Conservation (phyloP, 2,113 vertebrate genomes). For the Andinoacara biseriatus region DNA sequence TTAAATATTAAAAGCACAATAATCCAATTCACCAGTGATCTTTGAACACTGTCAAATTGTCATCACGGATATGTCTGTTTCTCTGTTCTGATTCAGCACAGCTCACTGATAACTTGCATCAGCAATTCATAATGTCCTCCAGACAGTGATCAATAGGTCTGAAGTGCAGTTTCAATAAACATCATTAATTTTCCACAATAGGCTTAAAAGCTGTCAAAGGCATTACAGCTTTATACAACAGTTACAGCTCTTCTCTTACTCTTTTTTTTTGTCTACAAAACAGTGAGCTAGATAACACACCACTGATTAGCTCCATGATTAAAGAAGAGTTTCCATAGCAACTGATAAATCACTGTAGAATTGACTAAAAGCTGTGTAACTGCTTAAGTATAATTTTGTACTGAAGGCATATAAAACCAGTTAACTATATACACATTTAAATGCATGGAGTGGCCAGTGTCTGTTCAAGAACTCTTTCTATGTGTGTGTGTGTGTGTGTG, state of each 20-base stretch:
- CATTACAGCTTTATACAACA: constrained; percentile 27
- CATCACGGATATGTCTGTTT: neutral
- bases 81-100: constrained; percentile 16
- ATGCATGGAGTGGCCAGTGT: neutral
- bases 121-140: constrained; percentile 42
- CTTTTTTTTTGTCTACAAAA: neutral
- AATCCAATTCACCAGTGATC: neutral
- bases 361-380: neutral
- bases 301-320: constrained; percentile 40
- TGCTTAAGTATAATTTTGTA: neutral
- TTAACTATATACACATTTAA: constrained; percentile 11
- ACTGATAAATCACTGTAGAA: constrained; percentile 24
- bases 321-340: constrained; percentile 23
- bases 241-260: neutral
- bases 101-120: constrained; percentile 29
- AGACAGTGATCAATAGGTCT: constrained; percentile 54
- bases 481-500: too few species aligned
- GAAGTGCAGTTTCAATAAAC: constrained; percentile 27
- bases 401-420: neutral
- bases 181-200: constrained; percentile 48
- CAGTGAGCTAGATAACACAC: constrained; percentile 29
- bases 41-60: neutral
- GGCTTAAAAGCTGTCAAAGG: constrained; percentile 20
- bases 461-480: neutral
- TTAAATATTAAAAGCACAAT: neutral